phyloP scores from a whole-genome alignment of 1,140 invertebrate species.

The Saccostrea echinata region DNA sequence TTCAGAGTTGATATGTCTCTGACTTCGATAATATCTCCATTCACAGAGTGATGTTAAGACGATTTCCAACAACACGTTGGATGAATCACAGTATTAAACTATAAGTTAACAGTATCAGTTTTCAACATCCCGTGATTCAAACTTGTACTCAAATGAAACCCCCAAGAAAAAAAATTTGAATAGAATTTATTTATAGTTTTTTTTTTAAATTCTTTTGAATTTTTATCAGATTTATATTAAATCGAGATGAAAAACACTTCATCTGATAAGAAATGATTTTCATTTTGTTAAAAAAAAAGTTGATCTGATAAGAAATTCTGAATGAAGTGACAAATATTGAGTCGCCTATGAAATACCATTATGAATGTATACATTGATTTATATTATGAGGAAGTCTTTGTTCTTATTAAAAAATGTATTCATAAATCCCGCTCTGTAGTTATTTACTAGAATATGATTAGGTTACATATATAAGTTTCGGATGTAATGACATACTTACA shows the following conservation, averaged over 20 bases:
- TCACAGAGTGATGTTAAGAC: slow-evolving; percentile 30
- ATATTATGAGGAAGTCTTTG: background rate
- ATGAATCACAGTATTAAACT: background rate
- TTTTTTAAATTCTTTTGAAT: background rate
- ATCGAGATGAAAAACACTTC: background rate
- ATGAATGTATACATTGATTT: background rate
- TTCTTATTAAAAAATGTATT: too few species aligned
- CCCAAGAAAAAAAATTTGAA: background rate
- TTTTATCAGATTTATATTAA: slow-evolving; percentile 10
- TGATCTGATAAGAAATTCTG: slow-evolving; percentile 8
- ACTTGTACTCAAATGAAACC: background rate
- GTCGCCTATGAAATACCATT: background rate
- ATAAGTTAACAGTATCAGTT: slow-evolving; percentile 23
- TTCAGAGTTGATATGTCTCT: slow-evolving; percentile 1
- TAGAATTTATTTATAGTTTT: background rate
- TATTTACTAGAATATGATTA: too few species aligned
- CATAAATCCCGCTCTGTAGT: too few species aligned
- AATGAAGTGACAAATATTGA: background rate
- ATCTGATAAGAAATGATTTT: background rate
- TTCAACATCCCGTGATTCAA: slow-evolving; percentile 24
- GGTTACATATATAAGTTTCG: too few species aligned
- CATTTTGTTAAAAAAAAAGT: background rate
- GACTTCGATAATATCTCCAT: slow-evolving; percentile 12
- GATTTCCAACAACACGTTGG: background rate
- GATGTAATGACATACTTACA: too few species aligned